Conservation (phyloP, 2,888 invertebrate genomes). For the Lampropteryx suffumata region DNA sequence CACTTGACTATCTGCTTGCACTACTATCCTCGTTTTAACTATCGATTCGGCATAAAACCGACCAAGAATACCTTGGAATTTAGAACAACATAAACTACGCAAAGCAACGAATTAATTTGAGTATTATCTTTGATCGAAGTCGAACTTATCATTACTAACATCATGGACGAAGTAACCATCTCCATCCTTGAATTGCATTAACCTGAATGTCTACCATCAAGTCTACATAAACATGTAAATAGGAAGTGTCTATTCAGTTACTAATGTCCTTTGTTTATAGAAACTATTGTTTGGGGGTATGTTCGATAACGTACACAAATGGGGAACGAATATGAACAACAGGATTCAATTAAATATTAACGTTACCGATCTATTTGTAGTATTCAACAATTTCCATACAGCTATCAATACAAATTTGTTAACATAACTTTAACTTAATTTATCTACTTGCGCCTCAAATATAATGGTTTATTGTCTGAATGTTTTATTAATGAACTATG, state of each 20-base stretch:
- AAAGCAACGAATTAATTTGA: slow-evolving; percentile 15
- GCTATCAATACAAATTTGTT: not conserved
- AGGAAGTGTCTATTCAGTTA: not conserved
- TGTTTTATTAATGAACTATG: slow-evolving; percentile 26
- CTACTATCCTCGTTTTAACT: slow-evolving; percentile 54
- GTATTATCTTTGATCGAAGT: not conserved
- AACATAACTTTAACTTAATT: slow-evolving; percentile 7
- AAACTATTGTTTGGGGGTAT: slow-evolving; percentile 12
- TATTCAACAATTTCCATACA: slow-evolving; percentile 9
- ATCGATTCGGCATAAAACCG: slow-evolving; percentile 51
- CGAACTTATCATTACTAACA: slow-evolving; percentile 3
- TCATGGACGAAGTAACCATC: slow-evolving; percentile 5
- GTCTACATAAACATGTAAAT: not conserved
- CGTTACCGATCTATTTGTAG: slow-evolving; percentile 4
- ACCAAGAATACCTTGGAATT: slow-evolving; percentile 19
- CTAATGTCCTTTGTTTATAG: slow-evolving; percentile 8
- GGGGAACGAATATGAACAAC: slow-evolving; percentile 3
- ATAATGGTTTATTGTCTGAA: slow-evolving; percentile 21
- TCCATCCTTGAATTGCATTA: not conserved
- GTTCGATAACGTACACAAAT: slow-evolving; percentile 3
- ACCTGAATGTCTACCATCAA: not conserved
- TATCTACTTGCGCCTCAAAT: slow-evolving; percentile 12
- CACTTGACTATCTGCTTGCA: slow-evolving; percentile 73
- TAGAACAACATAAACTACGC: slow-evolving; percentile 19
- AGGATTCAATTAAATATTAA: not conserved